Evolutionary conservation across 2,888 invertebrate genomes (phyloP), one percentile per base, ranked within the genome.

Genomic region (Yponomeuta cagnagella): DNA sequence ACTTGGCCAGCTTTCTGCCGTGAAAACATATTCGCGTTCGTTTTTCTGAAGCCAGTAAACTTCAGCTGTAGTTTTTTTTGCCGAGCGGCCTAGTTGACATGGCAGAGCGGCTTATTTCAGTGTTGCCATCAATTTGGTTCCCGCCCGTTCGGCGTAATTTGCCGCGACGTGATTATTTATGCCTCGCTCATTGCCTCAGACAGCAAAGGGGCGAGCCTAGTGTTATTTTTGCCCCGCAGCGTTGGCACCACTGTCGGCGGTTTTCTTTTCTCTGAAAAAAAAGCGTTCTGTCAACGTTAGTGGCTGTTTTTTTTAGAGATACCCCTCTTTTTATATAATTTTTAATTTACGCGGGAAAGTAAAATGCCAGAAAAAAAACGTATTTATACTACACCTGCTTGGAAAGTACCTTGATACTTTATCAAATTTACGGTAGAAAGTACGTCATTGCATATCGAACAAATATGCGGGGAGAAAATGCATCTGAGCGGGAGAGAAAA

Each of bases 111-210:
- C 52, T 58, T 78, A 79, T 78, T 78, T 77, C 85, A 81, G 73
- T 77, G 78, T 77, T 76, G 77, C 77, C 80, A 79, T 79, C 79
- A 78, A 78, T 79, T 75, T 71, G 71, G 76, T 77, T 80, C 80
- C 83, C 86, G 82, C 83, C 86, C 85, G 87, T 87, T 87, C 85
- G 78, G 83, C 83, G 86, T 88, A 89, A 89, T 89, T 89, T 88
- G 88, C 83, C 81, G 80, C 82, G 88, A 87, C 88, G 86, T 84
- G 83, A 85, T 86, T 88, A 88, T 87, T 87, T 87, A 88, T 87
- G 87, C 85, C 76, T 78, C 81, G 80, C 80, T 85, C 85, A 85
- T 85, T 82, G 83, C 77, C 75, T 77, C 75, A 80, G 86, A 84
- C 68, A 68, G 68, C 37, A 9, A 48, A 43, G n/a, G 68, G 68